Evolutionary conservation across 1,140 invertebrate genomes (phyloP), one percentile per base, ranked within the genome.

Genomic region (Nymphalis io): DNA sequence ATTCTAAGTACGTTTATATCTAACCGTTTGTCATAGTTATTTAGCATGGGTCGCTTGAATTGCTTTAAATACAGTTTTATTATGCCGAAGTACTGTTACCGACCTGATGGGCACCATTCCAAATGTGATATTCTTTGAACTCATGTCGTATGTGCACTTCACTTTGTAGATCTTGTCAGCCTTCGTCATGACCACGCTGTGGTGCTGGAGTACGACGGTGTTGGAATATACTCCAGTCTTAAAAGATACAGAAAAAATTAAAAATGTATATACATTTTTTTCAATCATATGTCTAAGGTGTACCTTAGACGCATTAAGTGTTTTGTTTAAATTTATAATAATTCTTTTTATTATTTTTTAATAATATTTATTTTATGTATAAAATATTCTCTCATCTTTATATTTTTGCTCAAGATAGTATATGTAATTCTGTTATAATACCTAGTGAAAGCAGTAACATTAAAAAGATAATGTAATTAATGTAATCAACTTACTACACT

Each of bases 131-230:
- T 98, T 98, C 93, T 98, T 97, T 1, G 97, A 98, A 60, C 97
- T 97, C 95, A 98, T 98, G 89, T 98, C 98, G 85, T 98, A 98
- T 0, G 97, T 98, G 83, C 98, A 98, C 82, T 98, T 97, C 40
- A 98, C 96, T 92, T 98, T 98, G 94, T 98, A 98, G 78, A 98
- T 98, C 88, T 98, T 98, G 87, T 98, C 98, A 1, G 97, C 97
- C 92, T 98, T 98, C 12, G 97, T 98, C 96, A 98, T 98, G 2
- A 98, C 97, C 8, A 98, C 97, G 81, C 97, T 98, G 92, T 98
- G 97, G 83, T 98, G 97, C 91, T 98, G 98, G 0, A 98, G 93
- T 1, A 98, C 97, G 16, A 98, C 97, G 0, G 97, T 98, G 88
- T 98, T 98, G 15, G 97, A 97, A 87, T 98, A 98, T 27, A 98